phyloP scores from a whole-genome alignment of 2,113 vertebrate species.

The Lasiurus borealis region DNA sequence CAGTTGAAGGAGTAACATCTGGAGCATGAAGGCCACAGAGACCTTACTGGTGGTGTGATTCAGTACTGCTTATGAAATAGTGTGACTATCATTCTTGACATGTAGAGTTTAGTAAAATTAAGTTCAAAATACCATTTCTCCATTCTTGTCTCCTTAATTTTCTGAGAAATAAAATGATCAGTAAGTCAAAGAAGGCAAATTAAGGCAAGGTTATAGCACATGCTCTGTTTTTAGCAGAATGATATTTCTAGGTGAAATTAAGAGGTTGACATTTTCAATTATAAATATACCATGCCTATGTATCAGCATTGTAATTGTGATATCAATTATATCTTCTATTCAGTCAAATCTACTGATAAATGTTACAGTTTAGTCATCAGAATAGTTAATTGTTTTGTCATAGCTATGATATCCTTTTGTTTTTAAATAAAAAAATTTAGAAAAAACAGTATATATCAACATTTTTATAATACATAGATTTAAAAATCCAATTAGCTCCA shows the following conservation, averaged over 20 bases:
- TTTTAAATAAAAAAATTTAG: background rate
- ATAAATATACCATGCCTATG: background rate
- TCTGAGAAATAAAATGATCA: slow-evolving; percentile 58
- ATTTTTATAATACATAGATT: background rate
- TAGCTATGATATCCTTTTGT: background rate
- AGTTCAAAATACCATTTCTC: slow-evolving; percentile 56
- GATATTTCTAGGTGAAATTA: background rate
- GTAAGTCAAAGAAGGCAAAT: slow-evolving; percentile 13
- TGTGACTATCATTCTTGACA: slow-evolving; percentile 12
- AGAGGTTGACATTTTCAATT: slow-evolving; percentile 22
- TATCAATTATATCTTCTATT: background rate
- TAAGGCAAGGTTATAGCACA: slow-evolving; percentile 15
- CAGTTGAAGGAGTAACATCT: background rate
- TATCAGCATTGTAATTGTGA: background rate
- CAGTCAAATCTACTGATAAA: background rate
- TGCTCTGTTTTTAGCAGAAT: background rate
- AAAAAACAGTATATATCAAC: background rate
- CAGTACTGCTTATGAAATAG: background rate
- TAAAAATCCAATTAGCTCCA: background rate
- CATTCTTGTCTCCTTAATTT: background rate
- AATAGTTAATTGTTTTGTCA: background rate
- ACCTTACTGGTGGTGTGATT: background rate
- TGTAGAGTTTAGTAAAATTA: slow-evolving; percentile 44
- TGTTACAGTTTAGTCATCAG: background rate
- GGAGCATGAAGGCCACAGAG: background rate